Evolutionary conservation across 2,113 vertebrate species (phyloP), one percentile per base, ranked within the genome.

Genomic region (Platycercus adscitus): DNA sequence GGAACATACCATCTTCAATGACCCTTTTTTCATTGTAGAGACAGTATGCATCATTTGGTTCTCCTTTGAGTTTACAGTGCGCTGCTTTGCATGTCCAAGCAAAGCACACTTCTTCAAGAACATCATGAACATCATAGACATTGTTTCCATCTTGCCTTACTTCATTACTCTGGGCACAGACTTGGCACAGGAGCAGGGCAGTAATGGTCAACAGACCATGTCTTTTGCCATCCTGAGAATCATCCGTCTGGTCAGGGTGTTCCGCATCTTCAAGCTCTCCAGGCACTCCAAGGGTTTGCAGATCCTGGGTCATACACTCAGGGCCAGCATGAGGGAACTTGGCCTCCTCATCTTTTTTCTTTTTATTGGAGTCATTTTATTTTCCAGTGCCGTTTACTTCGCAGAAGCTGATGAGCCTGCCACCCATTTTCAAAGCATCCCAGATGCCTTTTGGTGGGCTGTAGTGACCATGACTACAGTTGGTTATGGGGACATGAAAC

Each of bases 381-480:
- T 99, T 98, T 99, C 99, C 97, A 99, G 99, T 88, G 99, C 99
- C 13, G 99, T 99, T 95, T 99, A 99, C 97, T 99, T 99, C 1
- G 99, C 99, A 2, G 99, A 99, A 97, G 99, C 99, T 1, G 99
- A 99, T 82, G 99, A 99, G 81, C 99, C 99, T 85, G 97, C 98
- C 17, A 99, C 99, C 13, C 99, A 99, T 97, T 99, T 99, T 98
- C 99, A 99, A 66, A 99, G 99, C 98, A 99, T 99, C 98, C 99
- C 99, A 2, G 99, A 99, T 97, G 99, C 99, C 5, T 99, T 99
- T 90, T 99, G 99, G 99, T 99, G 99, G 99, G 99, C 99, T 18
- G 99, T 99, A 60, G 99, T 99, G 90, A 99, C 99, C 94, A 99
- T 99, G 99, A 99, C 99, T 55, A 99, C 99, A 23, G 99, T 99